A percentile compares a stretch with the other conserved stretches of the same genome.
phyloP scores from a whole-genome alignment of 23 tunicate species.

The Ascidia mentula region DNA sequence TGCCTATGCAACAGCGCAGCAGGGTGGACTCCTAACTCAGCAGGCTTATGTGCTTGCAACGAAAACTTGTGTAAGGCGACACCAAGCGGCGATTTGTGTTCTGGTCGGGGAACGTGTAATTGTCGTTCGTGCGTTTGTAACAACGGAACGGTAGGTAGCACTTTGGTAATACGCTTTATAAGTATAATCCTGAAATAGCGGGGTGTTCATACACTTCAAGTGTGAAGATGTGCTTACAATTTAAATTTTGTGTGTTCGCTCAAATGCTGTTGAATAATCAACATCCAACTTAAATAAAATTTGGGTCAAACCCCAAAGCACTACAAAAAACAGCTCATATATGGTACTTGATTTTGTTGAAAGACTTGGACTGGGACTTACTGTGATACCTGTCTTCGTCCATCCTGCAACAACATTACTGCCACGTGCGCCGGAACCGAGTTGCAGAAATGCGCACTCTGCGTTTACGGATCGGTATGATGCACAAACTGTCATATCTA shows the following conservation, averaged over 20 bases:
- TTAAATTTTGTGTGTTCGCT: too few species aligned
- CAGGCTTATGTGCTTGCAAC: conserved; percentile 46
- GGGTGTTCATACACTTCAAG: too few species aligned
- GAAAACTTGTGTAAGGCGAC: conserved; percentile 11
- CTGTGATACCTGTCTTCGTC: conserved; percentile 51
- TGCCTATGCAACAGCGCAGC: conserved; percentile 34
- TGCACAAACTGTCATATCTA: too few species aligned
- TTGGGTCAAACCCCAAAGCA: too few species aligned
- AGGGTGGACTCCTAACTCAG: conserved; percentile 21
- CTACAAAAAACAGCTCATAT: too few species aligned
- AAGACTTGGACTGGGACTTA: conserved; percentile 36
- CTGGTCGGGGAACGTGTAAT: conserved; percentile 52
- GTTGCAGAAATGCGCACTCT: conserved; percentile 34
- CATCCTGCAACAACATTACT: conserved; percentile 24
- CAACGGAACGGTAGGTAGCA: conserved; percentile 23
- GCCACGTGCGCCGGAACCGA: conserved; percentile 23
- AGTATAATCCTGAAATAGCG: too few species aligned
- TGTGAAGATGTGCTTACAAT: too few species aligned
- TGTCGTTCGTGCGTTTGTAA: conserved; percentile 56
- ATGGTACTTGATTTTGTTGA: too few species aligned
- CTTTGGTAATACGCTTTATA: too few species aligned
- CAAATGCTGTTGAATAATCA: too few species aligned
- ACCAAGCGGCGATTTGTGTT: conserved; percentile 13
- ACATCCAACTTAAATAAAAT: too few species aligned
- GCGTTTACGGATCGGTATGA: conserved; percentile 28